Percentiles rank a stretch among this genome's conserved stretches.
These are phyloP conservation scores for Drosophila limbata DNA, from an alignment of 2,888 invertebrate species.

Conservation along the genomic window DNA sequence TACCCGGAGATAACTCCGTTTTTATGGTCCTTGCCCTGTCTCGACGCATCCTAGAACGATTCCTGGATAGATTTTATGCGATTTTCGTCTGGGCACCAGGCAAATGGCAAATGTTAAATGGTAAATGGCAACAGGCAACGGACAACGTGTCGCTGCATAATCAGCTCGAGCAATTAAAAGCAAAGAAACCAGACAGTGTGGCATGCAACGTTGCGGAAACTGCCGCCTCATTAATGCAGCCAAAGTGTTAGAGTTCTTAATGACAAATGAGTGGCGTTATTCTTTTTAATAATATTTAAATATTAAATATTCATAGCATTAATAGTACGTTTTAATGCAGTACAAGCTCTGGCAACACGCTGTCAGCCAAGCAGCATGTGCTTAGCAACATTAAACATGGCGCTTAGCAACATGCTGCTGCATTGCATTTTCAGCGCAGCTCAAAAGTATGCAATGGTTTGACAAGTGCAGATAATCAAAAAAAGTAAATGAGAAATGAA, in stretches of 20 bases:
- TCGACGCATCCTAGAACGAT: slow-evolving; percentile 42
- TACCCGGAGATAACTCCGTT: slow-evolving; percentile 71
- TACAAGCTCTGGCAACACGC: neutral
- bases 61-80: slow-evolving; percentile 65
- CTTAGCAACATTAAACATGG: slow-evolving; percentile 7
- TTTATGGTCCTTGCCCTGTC: slow-evolving; percentile 64
- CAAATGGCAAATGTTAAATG: slow-evolving; percentile 34
- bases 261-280: slow-evolving; percentile 5
- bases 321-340: neutral
- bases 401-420: slow-evolving; percentile 18
- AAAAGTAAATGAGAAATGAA: no score
- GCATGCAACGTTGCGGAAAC: slow-evolving; percentile 30
- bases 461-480: neutral
- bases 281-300: neutral
- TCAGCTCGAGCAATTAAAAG: slow-evolving; percentile 72
- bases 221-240: slow-evolving; percentile 63
- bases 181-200: slow-evolving; percentile 49
- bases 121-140: slow-evolving; percentile 31
- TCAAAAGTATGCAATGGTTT: slow-evolving; percentile 34
- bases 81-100: slow-evolving; percentile 62
- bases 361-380: neutral
- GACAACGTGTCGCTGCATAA: slow-evolving; percentile 68
- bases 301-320: neutral
- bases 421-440: slow-evolving; percentile 12
- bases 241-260: slow-evolving; percentile 19